Conservation (phyloP, 2,888 invertebrate species). For the Eilema caniola region DNA sequence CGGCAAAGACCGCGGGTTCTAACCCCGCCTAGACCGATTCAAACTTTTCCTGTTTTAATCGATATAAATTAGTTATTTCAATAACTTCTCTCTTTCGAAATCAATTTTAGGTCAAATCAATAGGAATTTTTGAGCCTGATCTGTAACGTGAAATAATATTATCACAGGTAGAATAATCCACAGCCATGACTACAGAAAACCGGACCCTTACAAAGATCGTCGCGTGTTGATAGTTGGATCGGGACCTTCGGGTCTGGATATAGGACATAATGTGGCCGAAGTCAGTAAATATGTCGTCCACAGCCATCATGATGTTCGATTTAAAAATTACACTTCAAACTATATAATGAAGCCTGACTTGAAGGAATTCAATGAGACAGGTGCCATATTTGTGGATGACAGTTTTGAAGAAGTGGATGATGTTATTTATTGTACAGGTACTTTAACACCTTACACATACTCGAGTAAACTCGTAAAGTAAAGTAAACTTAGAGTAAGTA, state of each 20-base stretch:
- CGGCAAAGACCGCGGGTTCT: too few relatives aligned
- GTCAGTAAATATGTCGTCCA: conserved; percentile 77
- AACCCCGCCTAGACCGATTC: too few relatives aligned
- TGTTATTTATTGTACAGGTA: conserved; percentile 91
- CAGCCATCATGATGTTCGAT: conserved; percentile 82
- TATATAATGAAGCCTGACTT: conserved; percentile 85
- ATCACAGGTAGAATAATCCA: conserved; percentile 89
- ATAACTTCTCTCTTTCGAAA: too few relatives aligned
- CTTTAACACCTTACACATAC: background rate
- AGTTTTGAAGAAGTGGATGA: conserved; percentile 87
- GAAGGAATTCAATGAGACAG: conserved; percentile 79
- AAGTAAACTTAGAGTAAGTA: too few relatives aligned
- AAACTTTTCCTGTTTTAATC: too few relatives aligned
- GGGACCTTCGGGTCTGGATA: conserved; percentile 91
- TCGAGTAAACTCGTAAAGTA: too few relatives aligned
- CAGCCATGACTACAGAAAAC: conserved; percentile 91
- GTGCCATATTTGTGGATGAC: conserved; percentile 88
- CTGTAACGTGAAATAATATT: background rate
- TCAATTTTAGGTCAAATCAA: too few relatives aligned
- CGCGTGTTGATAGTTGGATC: conserved; percentile 90
- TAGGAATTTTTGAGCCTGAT: too few relatives aligned
- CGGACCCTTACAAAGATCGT: conserved; percentile 86
- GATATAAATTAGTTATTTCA: too few relatives aligned
- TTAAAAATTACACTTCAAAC: conserved; percentile 72
- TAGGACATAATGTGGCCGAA: conserved; percentile 87